Evolutionary conservation across 2,113 vertebrate species (phyloP).

Genomic region (Actenoides lindsayi): DNA sequence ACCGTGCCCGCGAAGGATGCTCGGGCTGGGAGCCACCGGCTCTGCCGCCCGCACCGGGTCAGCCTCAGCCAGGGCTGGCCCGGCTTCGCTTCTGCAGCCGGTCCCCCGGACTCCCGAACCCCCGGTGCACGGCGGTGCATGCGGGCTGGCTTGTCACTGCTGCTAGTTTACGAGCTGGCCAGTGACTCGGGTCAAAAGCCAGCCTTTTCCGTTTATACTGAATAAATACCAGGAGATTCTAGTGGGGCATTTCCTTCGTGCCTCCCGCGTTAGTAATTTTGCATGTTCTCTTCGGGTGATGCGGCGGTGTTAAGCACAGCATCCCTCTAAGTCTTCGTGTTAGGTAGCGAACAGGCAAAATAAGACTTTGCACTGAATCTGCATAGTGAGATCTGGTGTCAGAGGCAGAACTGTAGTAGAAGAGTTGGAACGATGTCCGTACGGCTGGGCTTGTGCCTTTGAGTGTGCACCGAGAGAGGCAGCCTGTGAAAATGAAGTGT

Average conservation of each 20-base stretch:
- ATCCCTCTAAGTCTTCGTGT: neutral
- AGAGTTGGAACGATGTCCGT: neutral
- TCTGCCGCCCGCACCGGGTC: neutral
- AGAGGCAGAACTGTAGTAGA: neutral
- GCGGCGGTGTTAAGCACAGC: neutral
- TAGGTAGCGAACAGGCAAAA: neutral
- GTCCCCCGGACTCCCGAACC: neutral
- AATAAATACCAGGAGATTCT: neutral
- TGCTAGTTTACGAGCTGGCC: neutral
- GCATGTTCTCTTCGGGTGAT: neutral
- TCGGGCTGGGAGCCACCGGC: neutral
- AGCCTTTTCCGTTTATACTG: neutral
- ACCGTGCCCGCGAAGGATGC: neutral
- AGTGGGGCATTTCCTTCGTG: neutral
- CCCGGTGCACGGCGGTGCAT: neutral
- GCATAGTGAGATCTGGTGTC: neutral
- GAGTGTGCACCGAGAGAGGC: neutral
- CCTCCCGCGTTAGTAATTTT: neutral
- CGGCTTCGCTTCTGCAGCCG: neutral
- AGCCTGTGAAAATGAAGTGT: conserved; percentile 28
- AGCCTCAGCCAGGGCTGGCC: neutral
- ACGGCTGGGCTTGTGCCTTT: neutral
- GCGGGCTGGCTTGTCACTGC: neutral
- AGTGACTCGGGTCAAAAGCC: neutral
- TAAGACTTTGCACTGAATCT: neutral